Evolutionary conservation across 2,797 vertebrate genomes (phyloP).

Genomic region (Argya squamiceps): DNA sequence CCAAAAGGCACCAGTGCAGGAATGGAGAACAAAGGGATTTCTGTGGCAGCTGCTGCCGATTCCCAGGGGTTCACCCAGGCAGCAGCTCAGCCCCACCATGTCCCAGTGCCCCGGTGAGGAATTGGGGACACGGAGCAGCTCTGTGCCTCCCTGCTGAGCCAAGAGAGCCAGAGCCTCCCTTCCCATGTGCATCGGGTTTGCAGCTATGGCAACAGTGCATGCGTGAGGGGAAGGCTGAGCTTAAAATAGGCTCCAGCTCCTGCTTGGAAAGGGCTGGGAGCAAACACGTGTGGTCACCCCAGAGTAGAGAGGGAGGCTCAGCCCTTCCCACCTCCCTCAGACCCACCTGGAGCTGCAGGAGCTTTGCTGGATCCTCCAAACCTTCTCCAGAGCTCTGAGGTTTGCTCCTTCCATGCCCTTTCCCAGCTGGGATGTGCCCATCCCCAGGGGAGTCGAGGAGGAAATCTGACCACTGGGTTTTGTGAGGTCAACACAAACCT

Average conservation of each 20-base stretch:
- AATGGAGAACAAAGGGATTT: neutral
- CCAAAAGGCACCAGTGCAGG: neutral
- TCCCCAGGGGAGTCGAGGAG: fast-evolving
- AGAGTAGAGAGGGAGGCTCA: neutral
- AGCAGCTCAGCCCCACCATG: neutral
- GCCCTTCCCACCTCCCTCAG: neutral
- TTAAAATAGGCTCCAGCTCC: slow-evolving; percentile 62
- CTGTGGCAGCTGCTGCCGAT: no score
- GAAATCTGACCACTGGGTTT: neutral
- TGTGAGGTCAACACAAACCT: neutral
- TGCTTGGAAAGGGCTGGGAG: slow-evolving; percentile 23
- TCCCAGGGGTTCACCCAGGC: neutral
- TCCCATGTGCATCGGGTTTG: slow-evolving; percentile 24
- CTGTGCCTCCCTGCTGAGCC: slow-evolving; percentile 21
- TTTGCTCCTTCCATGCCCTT: neutral
- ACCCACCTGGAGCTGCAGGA: neutral
- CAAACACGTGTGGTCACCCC: slow-evolving; percentile 7
- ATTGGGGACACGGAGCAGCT: neutral
- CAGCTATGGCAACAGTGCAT: slow-evolving; percentile 11
- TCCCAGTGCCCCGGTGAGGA: neutral
- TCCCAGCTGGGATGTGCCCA: neutral
- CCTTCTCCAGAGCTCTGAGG: neutral
- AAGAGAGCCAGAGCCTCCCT: neutral
- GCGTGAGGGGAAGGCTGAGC: neutral
- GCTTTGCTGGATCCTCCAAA: neutral